Evolutionary conservation across 2,888 invertebrate species (phyloP).

Genomic region (Dryadula phaetusa): DNA sequence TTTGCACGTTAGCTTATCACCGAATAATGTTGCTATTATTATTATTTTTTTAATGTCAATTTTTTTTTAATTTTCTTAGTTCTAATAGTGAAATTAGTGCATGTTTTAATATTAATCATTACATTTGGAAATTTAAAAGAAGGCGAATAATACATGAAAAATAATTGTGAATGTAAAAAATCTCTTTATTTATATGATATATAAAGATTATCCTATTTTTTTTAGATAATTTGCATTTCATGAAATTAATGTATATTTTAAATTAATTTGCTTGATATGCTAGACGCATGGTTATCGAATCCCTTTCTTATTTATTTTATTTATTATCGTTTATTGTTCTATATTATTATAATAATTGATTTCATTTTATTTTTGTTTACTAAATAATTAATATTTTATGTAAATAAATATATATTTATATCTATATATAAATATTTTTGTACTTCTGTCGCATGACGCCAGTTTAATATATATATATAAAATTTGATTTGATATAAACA

Average conservation of each 20-base stretch:
- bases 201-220: neutral
- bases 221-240: neutral
- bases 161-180: neutral
- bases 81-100: neutral
- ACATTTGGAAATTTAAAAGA: neutral
- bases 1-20: constrained; percentile 28
- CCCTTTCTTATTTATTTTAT: constrained; percentile 35
- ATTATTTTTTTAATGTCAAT: neutral
- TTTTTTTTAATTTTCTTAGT: neutral
- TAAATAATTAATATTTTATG: constrained; percentile 48
- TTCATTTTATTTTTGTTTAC: constrained; percentile 52
- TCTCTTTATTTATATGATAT: neutral
- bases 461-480: constrained; percentile 7
- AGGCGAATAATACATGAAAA: neutral
- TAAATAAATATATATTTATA: no score
- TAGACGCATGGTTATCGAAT: constrained; percentile 28
- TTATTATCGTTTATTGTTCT: constrained; percentile 45
- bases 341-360: constrained; percentile 42
- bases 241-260: neutral
- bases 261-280: constrained; percentile 18
- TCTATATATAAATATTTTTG: constrained; percentile 32
- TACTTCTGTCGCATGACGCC: constrained; percentile 34
- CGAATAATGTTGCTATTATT: constrained; percentile 20
- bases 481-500: no score
- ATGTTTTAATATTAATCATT: neutral